Evolutionary conservation across 2,888 invertebrate species (phyloP), one percentile per base, ranked within the genome.

Genomic region (Melanostoma mellinum): DNA sequence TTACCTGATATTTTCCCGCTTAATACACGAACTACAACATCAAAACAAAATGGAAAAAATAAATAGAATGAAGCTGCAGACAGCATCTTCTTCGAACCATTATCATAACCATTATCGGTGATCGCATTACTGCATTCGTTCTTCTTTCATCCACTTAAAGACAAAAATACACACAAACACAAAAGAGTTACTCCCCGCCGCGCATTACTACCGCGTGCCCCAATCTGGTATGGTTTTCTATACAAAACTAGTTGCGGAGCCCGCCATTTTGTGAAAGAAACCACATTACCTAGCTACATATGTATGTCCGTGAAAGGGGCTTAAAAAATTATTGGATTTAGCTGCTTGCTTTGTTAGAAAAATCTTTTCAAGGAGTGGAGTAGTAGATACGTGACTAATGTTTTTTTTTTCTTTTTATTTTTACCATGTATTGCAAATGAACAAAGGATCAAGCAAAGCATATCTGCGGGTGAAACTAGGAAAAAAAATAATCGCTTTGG

Each of bases 161-260:
- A 0, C 3, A 60, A 44, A 50, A 6, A n/a, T 30, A 8, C n/a
- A 61, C 20, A 46, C 42, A n/a, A n/a, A 20, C 3, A 48, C 30
- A 60, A 46, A 36, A 2, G 20, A n/a, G 50, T n/a, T n/a, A 6
- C 32, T 35, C 53, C 9, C 35, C 30, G 30, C 58, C 3, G 32
- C 2, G 3, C 20, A 20, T 20, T 20, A 8, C 35, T 53, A n/a
- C 48, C 42, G 55, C 56, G 55, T 69, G 67, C 10, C 61, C 65
- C 65, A 65, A 60, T 63, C 46, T 61, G 68, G 68, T 53, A 52
- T 56, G 33, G 20, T 53, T 77, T 46, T 52, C 63, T 76, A 72
- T 53, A 77, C 38, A 58, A 73, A 78, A 78, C 82, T 78, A 78
- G 82, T 82, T 82, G 68, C 73, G 77, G 81, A 30, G 48, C 32